phyloP scores from a whole-genome alignment of 2,797 vertebrate species.

The Synanceia verrucosa region DNA sequence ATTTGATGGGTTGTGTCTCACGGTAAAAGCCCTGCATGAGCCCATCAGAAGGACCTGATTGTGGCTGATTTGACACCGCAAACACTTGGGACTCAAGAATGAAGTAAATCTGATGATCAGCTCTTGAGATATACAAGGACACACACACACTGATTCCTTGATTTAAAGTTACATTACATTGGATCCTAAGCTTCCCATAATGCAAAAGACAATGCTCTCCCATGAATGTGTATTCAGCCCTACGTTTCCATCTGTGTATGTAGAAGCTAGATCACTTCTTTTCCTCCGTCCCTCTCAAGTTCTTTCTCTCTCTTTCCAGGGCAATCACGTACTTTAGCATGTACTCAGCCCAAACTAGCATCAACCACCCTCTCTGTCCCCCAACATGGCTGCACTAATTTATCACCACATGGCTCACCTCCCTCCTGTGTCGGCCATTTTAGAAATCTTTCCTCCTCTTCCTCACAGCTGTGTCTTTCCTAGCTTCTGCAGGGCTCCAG shows the following conservation, averaged over 20 bases:
- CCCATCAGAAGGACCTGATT: no score
- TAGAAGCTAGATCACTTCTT: background rate
- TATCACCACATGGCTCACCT: slow-evolving; percentile 61
- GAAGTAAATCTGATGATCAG: no score
- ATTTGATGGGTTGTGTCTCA: background rate
- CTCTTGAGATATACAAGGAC: no score
- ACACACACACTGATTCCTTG: no score
- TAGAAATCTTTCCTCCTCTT: slow-evolving; percentile 52
- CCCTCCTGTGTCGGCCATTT: slow-evolving; percentile 68
- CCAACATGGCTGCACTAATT: slow-evolving; percentile 20
- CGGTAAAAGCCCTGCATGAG: background rate
- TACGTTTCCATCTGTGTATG: background rate
- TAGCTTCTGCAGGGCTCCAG: slow-evolving; percentile 5
- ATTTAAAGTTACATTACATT: no score
- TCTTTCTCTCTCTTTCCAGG: background rate
- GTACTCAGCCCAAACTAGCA: background rate
- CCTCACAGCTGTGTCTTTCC: slow-evolving; percentile 23
- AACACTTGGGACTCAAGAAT: rapidly evolving
- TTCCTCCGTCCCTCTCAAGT: background rate
- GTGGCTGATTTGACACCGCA: rapidly evolving
- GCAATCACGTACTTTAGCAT: background rate
- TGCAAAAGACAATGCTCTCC: no score
- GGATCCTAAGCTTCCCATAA: no score
- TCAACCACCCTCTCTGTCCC: background rate
- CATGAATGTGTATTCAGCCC: no score